Conservation (phyloP, 1,140 invertebrate species). For the Agraylea sexmaculata region DNA sequence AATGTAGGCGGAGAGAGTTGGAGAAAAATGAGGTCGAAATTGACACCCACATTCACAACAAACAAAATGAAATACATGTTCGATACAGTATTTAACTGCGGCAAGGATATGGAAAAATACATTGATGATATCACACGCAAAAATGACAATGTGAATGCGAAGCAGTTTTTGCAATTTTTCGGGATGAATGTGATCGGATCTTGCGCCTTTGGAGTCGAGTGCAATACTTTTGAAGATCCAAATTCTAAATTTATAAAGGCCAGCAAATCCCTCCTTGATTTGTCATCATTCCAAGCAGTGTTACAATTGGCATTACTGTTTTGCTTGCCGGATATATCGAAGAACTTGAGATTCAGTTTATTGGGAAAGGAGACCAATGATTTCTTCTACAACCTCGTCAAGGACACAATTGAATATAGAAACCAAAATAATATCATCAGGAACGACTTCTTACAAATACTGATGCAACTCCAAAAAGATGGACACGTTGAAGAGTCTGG, state of each 20-base stretch:
- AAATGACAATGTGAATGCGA: slow-evolving; percentile 30
- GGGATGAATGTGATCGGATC: slow-evolving; percentile 50
- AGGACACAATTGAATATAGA: slow-evolving; percentile 40
- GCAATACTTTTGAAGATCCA: slow-evolving; percentile 40
- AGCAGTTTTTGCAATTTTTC: slow-evolving; percentile 44
- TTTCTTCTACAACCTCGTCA: slow-evolving; percentile 43
- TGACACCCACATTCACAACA: slow-evolving; percentile 36
- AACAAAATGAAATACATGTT: slow-evolving; percentile 39
- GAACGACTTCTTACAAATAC: slow-evolving; percentile 46
- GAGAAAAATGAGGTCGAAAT: slow-evolving; percentile 34
- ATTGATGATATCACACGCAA: slow-evolving; percentile 21
- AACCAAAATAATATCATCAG: slow-evolving; percentile 31
- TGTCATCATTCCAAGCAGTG: slow-evolving; percentile 28
- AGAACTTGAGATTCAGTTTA: slow-evolving; percentile 25
- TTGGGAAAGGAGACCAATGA: slow-evolving; percentile 25
- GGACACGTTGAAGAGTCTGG: too few species aligned
- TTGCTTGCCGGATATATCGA: slow-evolving; percentile 27
- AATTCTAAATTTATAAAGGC: slow-evolving; percentile 39
- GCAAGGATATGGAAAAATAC: slow-evolving; percentile 25
- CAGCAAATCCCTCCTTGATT: slow-evolving; percentile 31
- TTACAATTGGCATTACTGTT: slow-evolving; percentile 25
- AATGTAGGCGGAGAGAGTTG: slow-evolving; percentile 32
- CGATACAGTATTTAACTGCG: slow-evolving; percentile 29
- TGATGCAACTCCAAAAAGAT: slow-evolving; percentile 48
- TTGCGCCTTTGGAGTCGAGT: slow-evolving; percentile 48